Percentiles rank a stretch among this genome's conserved stretches.
These are phyloP conservation scores for Neodiprion lecontei DNA, from an alignment of 1,140 invertebrate species.

Conservation along the genomic window DNA sequence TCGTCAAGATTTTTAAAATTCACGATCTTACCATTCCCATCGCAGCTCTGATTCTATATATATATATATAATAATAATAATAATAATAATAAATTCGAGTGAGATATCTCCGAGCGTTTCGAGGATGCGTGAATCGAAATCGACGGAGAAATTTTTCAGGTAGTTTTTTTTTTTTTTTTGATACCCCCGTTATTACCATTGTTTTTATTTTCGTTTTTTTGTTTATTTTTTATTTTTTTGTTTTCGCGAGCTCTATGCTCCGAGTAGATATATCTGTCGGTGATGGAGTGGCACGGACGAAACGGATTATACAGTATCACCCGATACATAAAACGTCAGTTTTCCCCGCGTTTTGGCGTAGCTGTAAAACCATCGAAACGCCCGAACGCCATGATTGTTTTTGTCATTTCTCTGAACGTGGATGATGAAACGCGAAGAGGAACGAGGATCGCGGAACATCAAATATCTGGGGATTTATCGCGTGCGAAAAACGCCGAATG, in stretches of 20 bases:
- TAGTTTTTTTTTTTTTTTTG: neutral
- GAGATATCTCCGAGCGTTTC: too few species aligned
- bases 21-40: too few species aligned
- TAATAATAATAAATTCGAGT: too few species aligned
- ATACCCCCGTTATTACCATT: neutral
- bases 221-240: too few species aligned
- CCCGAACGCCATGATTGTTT: neutral
- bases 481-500: too few species aligned
- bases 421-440: neutral
- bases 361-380: too few species aligned
- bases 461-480: neutral
- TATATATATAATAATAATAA: too few species aligned
- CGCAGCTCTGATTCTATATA: too few species aligned
- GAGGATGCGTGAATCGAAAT: neutral
- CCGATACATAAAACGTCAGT: neutral
- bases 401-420: neutral
- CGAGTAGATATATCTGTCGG: neutral
- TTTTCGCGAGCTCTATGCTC: neutral
- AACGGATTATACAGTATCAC: neutral
- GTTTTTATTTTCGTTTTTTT: too few species aligned
- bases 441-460: neutral
- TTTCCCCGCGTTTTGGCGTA: too few species aligned
- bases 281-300: neutral
- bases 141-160: neutral
- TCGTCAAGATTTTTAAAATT: too few species aligned